phyloP scores from a whole-genome alignment of 2,113 vertebrate genomes.

The Rhinopomastus cyanomelas region DNA sequence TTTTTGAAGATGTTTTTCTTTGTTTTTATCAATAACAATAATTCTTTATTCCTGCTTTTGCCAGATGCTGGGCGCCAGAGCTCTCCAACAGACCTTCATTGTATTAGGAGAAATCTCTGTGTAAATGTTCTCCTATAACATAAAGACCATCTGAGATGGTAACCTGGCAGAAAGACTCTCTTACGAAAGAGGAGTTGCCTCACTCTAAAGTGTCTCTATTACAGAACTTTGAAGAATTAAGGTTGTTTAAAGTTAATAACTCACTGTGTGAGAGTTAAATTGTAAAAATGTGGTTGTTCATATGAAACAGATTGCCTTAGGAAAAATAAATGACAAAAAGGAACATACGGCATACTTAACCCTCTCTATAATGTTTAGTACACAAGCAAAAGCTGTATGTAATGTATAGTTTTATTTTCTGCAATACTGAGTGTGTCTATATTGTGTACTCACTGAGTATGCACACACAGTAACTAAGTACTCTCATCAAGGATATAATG shows the following conservation, averaged over 20 bases:
- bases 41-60: background rate
- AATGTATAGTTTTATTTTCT: background rate
- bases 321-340: background rate
- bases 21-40: background rate
- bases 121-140: slow-evolving; percentile 7
- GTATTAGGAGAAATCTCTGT: background rate
- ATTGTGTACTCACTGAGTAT: background rate
- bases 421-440: background rate
- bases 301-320: background rate
- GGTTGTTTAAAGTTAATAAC: slow-evolving; percentile 49
- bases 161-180: background rate
- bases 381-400: background rate
- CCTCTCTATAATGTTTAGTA: background rate
- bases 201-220: background rate
- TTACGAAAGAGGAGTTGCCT: slow-evolving; percentile 41
- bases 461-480: background rate
- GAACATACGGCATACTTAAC: background rate
- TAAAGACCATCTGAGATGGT: slow-evolving; percentile 10
- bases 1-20: background rate
- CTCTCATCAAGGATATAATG: background rate
- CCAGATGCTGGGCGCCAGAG: background rate
- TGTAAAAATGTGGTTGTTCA: background rate
- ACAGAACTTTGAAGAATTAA: slow-evolving; percentile 18
- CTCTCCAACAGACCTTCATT: background rate
- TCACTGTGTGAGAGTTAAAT: slow-evolving; percentile 38